phyloP scores from a whole-genome alignment of 2,113 vertebrate species.

The Seriola aureovittata region DNA sequence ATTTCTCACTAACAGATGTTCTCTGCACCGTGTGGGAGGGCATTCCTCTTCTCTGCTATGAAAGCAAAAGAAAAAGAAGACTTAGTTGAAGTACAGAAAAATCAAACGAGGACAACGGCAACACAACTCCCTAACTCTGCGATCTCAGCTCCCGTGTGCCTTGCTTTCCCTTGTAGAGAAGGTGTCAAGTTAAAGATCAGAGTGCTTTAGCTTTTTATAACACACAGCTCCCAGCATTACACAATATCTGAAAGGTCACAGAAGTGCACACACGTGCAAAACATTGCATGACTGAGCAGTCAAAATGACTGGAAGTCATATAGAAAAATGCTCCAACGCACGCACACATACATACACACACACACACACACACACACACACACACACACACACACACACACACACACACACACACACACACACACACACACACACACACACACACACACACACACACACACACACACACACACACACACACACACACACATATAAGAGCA shows the following conservation, averaged over 20 bases:
- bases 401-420: conserved; percentile 4
- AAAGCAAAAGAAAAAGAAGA: conserved; percentile 54
- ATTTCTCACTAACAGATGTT: conserved; percentile 79
- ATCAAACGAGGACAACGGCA: conserved; percentile 43
- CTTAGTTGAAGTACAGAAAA: conserved; percentile 51
- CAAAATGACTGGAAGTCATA: conserved; percentile 16
- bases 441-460: conserved; percentile 3
- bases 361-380: conserved; percentile 1
- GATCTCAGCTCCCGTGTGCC: conserved; percentile 14
- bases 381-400: conserved; percentile 27
- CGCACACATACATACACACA: conserved; percentile 6
- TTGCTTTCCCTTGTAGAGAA: conserved; percentile 39
- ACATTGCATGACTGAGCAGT: conserved; percentile 50
- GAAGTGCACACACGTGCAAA: conserved; percentile 29
- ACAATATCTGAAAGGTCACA: conserved; percentile 67
- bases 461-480: too few species aligned
- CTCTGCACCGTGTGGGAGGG: conserved; percentile 77
- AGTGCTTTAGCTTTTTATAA: conserved; percentile 73
- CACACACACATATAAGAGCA: conserved; percentile 12
- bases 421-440: conserved; percentile 5
- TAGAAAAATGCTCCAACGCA: conserved; percentile 24
- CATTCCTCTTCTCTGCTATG: conserved; percentile 72
- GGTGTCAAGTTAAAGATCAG: conserved; percentile 81
- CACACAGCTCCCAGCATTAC: conserved; percentile 56
- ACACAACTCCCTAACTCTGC: conserved; percentile 44